Base-by-base conservation (phyloP, 2,888 invertebrate genomes). In the Lamellibrachia columna region DNA sequence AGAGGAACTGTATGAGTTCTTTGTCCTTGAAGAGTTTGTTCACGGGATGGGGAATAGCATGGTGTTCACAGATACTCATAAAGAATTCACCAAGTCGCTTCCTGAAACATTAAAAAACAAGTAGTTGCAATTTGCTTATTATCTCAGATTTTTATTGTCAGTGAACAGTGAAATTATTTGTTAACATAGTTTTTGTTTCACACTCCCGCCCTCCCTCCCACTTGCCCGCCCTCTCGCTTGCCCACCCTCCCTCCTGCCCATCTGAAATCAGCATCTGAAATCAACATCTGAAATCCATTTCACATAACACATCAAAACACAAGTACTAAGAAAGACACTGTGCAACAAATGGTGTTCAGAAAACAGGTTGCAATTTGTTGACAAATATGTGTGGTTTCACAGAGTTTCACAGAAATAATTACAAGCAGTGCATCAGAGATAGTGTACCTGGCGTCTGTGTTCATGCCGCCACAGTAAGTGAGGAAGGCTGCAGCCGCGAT, bases 401-500 rank as follows among this genome's bases (percentile, higher is more conserved):
- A 40, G 40, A 40, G 40, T 40, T 75, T 75, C 15, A 75, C 90
- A 75, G 40, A 40, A 40, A 40, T 40, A 40, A 40, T 40, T 40
- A 40, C 40, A 15, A 75, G 3, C 60, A 6, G 15, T 75, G n/a
- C 75, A 22, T 6, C 15, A 40, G 22, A n/a, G 52, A 55, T 11
- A 28, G n/a, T 28, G 3, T n/a, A 95, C 96, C 96, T 95, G 28
- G 95, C 95, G 93, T 96, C 96, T 58, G 95, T 95, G 93, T 95
- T 95, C 93, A 96, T 95, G 22, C 92, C 92, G 7, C 95, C 95
- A 94, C 96, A 95, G 95, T 96, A 96, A 15, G 96, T 95, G 58
- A 96, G 95, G 94, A 95, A 96, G 53, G 96, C 96, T 1, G 96
- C 94, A 7, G 96, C 96, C 40, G 95, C 94, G 53, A 96, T 94